Evolutionary conservation across 2,797 vertebrate species (phyloP).

Genomic region (Cossypha niveicapilla): DNA sequence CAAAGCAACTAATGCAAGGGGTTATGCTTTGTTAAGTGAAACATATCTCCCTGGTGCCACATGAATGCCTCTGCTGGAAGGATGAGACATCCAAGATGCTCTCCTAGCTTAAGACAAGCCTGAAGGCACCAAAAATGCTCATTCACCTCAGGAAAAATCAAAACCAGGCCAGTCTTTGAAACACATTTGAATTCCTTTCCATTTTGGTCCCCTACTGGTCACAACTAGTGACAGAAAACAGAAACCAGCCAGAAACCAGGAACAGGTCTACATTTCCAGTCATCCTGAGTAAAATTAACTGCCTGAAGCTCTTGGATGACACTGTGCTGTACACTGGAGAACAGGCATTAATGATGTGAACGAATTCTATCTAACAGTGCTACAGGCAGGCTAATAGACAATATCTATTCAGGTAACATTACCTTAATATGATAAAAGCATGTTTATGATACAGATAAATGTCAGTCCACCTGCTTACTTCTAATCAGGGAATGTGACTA

Average conservation of each 20-base stretch:
- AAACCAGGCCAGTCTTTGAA: background rate
- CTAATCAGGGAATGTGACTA: background rate
- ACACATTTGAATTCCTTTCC: background rate
- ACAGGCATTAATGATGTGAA: background rate
- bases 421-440: background rate
- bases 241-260: background rate
- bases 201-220: background rate
- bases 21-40: background rate
- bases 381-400: background rate
- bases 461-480: background rate
- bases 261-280: background rate
- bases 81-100: background rate
- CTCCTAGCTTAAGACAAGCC: background rate
- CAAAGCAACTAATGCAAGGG: background rate
- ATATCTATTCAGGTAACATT: background rate
- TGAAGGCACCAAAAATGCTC: background rate
- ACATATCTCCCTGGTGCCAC: background rate
- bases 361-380: background rate
- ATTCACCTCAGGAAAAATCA: background rate
- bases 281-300: background rate
- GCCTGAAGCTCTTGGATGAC: background rate
- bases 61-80: background rate
- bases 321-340: background rate
- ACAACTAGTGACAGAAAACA: background rate
- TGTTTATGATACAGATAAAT: background rate